Conservation (phyloP, 37 sponge, comb jelly and placozoan species). For the Tethya wilhelma region DNA sequence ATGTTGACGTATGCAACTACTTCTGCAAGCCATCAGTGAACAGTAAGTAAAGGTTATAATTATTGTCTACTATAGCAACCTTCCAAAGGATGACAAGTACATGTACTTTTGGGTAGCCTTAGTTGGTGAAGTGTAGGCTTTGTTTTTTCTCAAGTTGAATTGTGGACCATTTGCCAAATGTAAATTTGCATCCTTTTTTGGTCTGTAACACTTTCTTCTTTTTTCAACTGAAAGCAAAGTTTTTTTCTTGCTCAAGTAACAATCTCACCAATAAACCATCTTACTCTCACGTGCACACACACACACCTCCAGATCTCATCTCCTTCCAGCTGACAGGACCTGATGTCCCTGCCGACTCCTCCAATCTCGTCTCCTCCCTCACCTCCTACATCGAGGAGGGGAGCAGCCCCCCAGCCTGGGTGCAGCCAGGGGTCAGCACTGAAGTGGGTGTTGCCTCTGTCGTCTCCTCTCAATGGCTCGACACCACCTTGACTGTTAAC, state of each 20-base stretch:
- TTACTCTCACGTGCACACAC: slow-evolving; percentile 10
- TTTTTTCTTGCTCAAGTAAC: too few relatives aligned
- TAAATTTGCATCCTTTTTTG: too few relatives aligned
- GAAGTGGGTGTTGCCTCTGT: slow-evolving; percentile 4
- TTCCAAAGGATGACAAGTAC: too few relatives aligned
- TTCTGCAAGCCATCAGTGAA: slow-evolving; percentile 23
- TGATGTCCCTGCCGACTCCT: not conserved
- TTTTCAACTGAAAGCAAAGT: too few relatives aligned
- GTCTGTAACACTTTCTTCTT: too few relatives aligned
- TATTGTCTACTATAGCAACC: not conserved
- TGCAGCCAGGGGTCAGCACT: slow-evolving; percentile 7
- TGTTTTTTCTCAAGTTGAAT: too few relatives aligned
- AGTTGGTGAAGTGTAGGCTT: too few relatives aligned
- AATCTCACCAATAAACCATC: not conserved
- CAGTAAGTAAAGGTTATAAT: not conserved
- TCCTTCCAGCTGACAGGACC: slow-evolving; percentile 45
- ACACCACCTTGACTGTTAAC: not conserved
- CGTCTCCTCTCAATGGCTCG: not conserved
- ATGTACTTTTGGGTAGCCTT: too few relatives aligned
- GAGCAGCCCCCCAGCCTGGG: not conserved
- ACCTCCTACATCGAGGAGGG: not conserved
- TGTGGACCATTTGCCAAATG: too few relatives aligned
- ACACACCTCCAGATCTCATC: slow-evolving; percentile 4
- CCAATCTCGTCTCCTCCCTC: not conserved
- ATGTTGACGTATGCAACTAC: slow-evolving; percentile 15